phyloP scores from a whole-genome alignment of 2,797 vertebrate genomes.

The Enteromius trimaculatus region DNA sequence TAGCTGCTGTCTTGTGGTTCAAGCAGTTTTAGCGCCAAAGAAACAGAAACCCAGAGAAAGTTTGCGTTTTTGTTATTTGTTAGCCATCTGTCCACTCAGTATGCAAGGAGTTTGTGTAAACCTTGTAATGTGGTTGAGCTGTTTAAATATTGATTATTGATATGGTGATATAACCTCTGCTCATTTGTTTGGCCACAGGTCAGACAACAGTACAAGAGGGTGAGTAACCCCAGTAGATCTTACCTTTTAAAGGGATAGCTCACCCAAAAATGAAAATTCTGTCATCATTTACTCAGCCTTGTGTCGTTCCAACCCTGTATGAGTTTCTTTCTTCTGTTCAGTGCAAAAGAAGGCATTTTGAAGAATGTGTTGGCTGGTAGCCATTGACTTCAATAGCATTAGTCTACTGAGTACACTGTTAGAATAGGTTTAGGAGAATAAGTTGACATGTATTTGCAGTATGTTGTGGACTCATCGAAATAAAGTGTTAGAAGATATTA shows the following conservation, averaged over 20 bases:
- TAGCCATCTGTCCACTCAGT: slow-evolving; percentile 31
- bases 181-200: slow-evolving; percentile 22
- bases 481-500: no score
- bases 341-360: not conserved
- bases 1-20: slow-evolving; percentile 38
- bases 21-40: slow-evolving; percentile 38
- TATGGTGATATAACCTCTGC: not conserved
- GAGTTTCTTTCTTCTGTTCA: not conserved
- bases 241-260: not conserved
- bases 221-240: not conserved
- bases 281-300: not conserved
- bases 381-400: not conserved
- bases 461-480: no score
- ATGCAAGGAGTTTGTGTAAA: slow-evolving; percentile 37
- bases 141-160: slow-evolving; percentile 47
- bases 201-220: not conserved
- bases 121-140: slow-evolving; percentile 35
- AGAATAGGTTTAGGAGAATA: no score
- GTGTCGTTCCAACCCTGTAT: not conserved
- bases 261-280: not conserved
- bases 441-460: no score
- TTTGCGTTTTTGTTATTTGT: slow-evolving; percentile 2
- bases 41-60: slow-evolving; percentile 10
- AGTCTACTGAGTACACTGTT: no score
- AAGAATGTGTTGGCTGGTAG: not conserved